A percentile compares a stretch with the other conserved stretches of the same genome.
These are phyloP conservation scores for Byasa hedistus DNA, from an alignment of 2,888 invertebrate genomes.

Conservation along the genomic window DNA sequence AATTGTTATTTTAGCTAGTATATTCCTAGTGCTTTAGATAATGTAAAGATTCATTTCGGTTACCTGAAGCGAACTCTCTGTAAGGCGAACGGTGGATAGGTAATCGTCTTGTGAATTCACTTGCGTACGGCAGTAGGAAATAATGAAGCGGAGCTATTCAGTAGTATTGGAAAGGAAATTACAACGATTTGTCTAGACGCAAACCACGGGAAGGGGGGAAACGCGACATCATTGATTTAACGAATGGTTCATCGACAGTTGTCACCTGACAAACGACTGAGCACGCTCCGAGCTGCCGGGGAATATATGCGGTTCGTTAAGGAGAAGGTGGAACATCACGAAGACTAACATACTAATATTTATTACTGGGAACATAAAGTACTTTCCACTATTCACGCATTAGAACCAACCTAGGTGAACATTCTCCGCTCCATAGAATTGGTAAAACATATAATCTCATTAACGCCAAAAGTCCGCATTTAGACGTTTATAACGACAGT, in stretches of 20 bases:
- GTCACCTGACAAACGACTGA: not conserved
- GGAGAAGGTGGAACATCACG: not conserved
- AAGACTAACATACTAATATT: not conserved
- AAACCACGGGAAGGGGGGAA: not conserved
- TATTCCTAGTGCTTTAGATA: too few species aligned
- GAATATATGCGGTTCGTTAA: not conserved
- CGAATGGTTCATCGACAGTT: not conserved
- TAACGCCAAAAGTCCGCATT: too few species aligned
- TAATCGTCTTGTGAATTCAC: not conserved
- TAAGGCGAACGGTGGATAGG: not conserved
- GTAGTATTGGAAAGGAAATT: conserved; percentile 11
- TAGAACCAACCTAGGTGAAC: not conserved
- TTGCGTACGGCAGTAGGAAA: not conserved
- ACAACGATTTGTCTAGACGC: not conserved
- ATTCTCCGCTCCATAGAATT: too few species aligned
- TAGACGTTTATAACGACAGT: too few species aligned
- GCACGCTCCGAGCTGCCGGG: not conserved
- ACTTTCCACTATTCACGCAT: not conserved
- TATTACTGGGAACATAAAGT: not conserved
- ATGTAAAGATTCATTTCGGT: too few species aligned
- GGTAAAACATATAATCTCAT: too few species aligned
- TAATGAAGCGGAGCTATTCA: conserved; percentile 10
- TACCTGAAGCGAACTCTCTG: not conserved
- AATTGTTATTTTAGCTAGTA: too few species aligned
- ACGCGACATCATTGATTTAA: not conserved